Conservation (phyloP, 2,888 invertebrate genomes). For the Zaprionus lineosus region DNA sequence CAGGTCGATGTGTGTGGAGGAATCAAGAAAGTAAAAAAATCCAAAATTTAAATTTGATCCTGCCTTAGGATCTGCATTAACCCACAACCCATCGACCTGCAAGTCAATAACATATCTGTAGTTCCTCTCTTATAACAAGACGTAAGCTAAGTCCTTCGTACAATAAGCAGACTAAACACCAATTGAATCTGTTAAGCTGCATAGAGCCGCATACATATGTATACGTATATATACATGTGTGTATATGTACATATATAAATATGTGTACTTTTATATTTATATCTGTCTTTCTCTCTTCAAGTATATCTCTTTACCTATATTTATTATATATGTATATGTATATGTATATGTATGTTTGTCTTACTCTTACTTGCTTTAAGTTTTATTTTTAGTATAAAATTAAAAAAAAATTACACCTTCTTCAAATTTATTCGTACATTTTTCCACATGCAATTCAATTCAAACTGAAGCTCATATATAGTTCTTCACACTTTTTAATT, state of each 20-base stretch:
- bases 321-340: conserved; percentile 16
- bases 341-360: conserved; percentile 50
- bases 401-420: conserved; percentile 61
- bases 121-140: background rate
- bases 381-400: no score
- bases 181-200: background rate
- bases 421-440: conserved; percentile 64
- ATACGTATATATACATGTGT: conserved; percentile 5
- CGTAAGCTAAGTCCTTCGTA: conserved; percentile 31
- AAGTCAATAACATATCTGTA: no score
- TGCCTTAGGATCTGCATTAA: background rate
- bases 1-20: conserved; percentile 18
- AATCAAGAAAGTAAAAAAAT: no score
- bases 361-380: no score
- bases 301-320: conserved; percentile 8
- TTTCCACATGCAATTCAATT: conserved; percentile 57
- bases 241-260: no score
- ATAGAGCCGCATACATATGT: conserved; percentile 25
- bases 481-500: conserved; percentile 65
- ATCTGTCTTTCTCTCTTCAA: conserved; percentile 9
- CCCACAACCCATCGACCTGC: conserved; percentile 16
- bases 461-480: no score
- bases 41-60: no score
- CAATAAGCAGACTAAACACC: background rate
- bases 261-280: background rate